Conservation (phyloP, 2,888 invertebrate species). For the Ceraclea dissimilis region DNA sequence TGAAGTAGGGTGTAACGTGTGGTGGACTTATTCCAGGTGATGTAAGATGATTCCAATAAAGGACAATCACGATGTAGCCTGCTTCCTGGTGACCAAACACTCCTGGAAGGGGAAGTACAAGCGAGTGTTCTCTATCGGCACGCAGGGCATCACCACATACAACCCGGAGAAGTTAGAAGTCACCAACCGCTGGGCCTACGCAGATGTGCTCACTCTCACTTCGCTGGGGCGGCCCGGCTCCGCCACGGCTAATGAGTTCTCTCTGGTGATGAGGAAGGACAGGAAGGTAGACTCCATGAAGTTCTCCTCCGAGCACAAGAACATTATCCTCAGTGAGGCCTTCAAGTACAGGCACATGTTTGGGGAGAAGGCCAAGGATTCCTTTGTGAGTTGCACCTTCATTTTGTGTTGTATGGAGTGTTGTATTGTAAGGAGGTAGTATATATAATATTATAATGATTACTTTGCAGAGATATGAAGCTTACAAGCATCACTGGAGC, state of each 20-base stretch:
- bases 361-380: constrained; percentile 72
- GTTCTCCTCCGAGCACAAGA: constrained; percentile 92
- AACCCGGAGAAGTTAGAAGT: constrained; percentile 84
- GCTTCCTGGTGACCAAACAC: constrained; percentile 95
- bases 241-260: constrained; percentile 56
- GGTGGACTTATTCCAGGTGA: constrained; percentile 9
- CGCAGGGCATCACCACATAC: constrained; percentile 93
- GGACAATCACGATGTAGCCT: constrained; percentile 93
- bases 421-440: too few species aligned
- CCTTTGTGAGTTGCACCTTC: constrained; percentile 52
- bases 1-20: too few species aligned
- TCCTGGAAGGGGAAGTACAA: constrained; percentile 99
- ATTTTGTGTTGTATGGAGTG: too few species aligned
- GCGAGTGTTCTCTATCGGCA: constrained; percentile 93
- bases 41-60: constrained; percentile 70
- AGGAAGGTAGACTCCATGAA: constrained; percentile 90
- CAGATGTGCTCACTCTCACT: constrained; percentile 67
- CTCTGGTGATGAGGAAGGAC: constrained; percentile 79
- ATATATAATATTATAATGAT: not conserved
- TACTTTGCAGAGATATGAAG: constrained; percentile 66
- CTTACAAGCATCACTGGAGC: constrained; percentile 96
- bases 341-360: constrained; percentile 72
- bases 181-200: constrained; percentile 89
- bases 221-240: constrained; percentile 55
- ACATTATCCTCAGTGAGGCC: constrained; percentile 87